Conservation (phyloP, 2,888 invertebrate species). For the Caprella mutica region DNA sequence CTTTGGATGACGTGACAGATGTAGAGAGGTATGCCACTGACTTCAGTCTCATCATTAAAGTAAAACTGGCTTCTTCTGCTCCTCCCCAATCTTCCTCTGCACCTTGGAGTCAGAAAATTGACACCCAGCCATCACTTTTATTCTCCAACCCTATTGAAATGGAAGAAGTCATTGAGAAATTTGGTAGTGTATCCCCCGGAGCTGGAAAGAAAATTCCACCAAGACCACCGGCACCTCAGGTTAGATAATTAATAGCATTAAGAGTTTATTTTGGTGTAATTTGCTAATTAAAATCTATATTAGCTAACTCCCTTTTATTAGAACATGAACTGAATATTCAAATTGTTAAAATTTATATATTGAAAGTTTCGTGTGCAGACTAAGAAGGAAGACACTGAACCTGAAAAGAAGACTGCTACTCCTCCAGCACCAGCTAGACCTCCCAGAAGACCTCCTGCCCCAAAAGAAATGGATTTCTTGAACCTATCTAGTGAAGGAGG, state of each 20-base stretch:
- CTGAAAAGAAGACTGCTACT: neutral
- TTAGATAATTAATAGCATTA: neutral
- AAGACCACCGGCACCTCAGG: constrained; percentile 3
- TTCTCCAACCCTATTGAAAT: constrained; percentile 68
- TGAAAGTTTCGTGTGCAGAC: no score
- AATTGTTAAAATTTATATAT: no score
- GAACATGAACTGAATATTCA: no score
- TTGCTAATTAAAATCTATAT: no score
- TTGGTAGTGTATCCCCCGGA: constrained; percentile 47
- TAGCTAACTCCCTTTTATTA: no score
- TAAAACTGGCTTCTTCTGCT: constrained; percentile 61
- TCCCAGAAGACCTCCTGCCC: neutral
- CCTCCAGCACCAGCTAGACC: neutral
- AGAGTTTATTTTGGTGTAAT: neutral
- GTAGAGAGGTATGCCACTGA: constrained; percentile 49
- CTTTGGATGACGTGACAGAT: constrained; percentile 67
- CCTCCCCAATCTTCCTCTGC: constrained; percentile 55
- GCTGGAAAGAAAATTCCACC: neutral
- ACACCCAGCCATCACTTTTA: constrained; percentile 47
- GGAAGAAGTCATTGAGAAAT: constrained; percentile 72
- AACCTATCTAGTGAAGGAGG: neutral
- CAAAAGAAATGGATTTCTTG: constrained; percentile 3
- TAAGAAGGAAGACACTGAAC: no score
- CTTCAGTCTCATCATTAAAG: constrained; percentile 49
- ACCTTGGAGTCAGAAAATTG: constrained; percentile 47